Evolutionary conservation across 2,797 vertebrate genomes (phyloP).

Genomic region (Chelmon rostratus): DNA sequence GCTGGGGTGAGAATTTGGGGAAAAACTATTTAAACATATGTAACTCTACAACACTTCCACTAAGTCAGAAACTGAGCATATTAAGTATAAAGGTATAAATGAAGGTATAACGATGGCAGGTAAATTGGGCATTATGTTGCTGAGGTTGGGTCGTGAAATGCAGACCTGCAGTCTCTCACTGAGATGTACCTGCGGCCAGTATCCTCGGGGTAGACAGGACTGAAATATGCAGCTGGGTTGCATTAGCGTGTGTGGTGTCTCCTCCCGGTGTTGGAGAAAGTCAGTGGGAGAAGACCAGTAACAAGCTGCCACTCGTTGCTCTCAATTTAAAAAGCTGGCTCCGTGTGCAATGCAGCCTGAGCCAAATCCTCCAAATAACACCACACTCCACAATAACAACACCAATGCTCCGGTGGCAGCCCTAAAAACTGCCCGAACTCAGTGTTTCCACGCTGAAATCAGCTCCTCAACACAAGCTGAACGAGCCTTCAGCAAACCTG

Average conservation of each 20-base stretch:
- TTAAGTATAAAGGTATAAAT: neutral
- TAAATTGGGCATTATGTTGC: neutral
- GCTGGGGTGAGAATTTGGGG: too few relatives aligned
- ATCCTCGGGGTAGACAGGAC: neutral
- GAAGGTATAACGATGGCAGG: neutral
- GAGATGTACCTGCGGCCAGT: conserved; percentile 3
- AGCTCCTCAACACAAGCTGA: neutral
- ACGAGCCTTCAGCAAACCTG: neutral
- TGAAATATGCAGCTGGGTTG: conserved; percentile 16
- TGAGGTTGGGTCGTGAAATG: neutral
- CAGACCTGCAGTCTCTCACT: neutral
- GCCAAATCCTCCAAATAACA: conserved; percentile 1
- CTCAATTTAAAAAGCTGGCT: conserved; percentile 23
- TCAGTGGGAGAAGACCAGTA: conserved; percentile 4
- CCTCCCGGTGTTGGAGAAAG: conserved; percentile 18
- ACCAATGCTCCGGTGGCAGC: neutral
- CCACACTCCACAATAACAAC: neutral
- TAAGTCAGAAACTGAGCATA: neutral
- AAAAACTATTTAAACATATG: neutral
- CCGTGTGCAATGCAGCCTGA: neutral
- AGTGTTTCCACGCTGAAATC: neutral
- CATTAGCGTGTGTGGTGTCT: neutral
- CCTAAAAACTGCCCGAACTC: neutral
- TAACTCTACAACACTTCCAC: neutral
- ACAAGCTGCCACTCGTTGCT: conserved; percentile 11